Evolutionary conservation across 1,140 invertebrate species (phyloP).

Genomic region (Drosophila lowei): DNA sequence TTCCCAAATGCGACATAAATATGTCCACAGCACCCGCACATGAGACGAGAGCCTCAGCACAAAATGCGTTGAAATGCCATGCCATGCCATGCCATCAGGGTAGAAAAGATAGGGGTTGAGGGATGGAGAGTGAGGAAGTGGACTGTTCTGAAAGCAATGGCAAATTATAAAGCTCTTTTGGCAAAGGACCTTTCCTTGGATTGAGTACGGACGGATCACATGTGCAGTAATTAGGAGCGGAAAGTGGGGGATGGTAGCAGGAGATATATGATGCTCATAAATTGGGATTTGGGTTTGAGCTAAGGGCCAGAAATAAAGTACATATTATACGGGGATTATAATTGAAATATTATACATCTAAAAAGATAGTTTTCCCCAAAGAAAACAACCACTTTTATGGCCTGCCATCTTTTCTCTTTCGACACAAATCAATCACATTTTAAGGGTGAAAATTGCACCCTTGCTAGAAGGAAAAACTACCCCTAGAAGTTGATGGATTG

Average conservation of each 20-base stretch:
- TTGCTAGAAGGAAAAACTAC: slow-evolving; percentile 28
- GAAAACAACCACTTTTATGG: slow-evolving; percentile 9
- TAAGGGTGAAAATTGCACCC: slow-evolving; percentile 41
- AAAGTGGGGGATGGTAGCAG: slow-evolving; percentile 8
- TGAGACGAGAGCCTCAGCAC: slow-evolving; percentile 65
- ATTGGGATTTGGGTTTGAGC: slow-evolving; percentile 12
- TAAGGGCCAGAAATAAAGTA: no score
- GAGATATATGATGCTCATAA: slow-evolving; percentile 22
- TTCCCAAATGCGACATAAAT: slow-evolving; percentile 83
- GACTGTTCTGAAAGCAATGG: slow-evolving; percentile 22
- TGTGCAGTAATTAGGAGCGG: slow-evolving; percentile 35
- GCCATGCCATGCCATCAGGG: not conserved
- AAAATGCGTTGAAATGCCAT: slow-evolving; percentile 66
- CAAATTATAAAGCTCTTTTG: slow-evolving; percentile 42
- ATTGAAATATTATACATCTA: no score
- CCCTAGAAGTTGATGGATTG: slow-evolving; percentile 65
- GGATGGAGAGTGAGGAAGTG: slow-evolving; percentile 7
- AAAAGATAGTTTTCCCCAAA: not conserved
- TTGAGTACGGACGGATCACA: slow-evolving; percentile 21
- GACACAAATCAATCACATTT: slow-evolving; percentile 54
- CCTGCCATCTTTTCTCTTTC: not conserved
- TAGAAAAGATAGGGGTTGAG: not conserved
- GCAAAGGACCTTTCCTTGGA: slow-evolving; percentile 7
- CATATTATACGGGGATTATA: no score
- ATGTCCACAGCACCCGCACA: slow-evolving; percentile 81